Conservation (phyloP, 2,797 vertebrate genomes). For the Carcharodon carcharias region DNA sequence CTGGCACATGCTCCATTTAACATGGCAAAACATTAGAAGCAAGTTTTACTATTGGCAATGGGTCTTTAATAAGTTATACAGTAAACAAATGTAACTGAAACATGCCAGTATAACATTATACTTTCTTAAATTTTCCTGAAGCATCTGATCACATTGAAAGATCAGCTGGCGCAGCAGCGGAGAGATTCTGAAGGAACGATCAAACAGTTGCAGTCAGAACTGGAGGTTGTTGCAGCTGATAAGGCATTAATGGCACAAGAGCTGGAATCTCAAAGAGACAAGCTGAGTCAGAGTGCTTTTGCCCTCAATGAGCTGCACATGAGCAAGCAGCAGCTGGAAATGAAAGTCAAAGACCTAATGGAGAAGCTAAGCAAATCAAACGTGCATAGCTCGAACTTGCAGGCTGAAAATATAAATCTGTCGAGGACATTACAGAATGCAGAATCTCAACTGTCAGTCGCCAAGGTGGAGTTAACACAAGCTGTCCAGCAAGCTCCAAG, state of each 20-base stretch:
- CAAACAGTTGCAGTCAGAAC: slow-evolving; percentile 58
- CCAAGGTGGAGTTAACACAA: slow-evolving; percentile 52
- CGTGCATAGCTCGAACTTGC: slow-evolving; percentile 54
- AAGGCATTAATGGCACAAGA: slow-evolving; percentile 61
- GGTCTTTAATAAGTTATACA: not conserved
- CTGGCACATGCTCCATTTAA: not conserved
- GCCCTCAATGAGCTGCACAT: slow-evolving; percentile 74
- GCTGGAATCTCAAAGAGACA: slow-evolving; percentile 66
- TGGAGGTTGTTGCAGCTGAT: slow-evolving; percentile 57
- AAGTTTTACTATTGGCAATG: not conserved
- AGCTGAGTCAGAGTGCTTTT: slow-evolving; percentile 68
- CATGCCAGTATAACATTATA: slow-evolving; percentile 39
- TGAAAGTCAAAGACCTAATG: slow-evolving; percentile 62
- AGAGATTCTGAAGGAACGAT: slow-evolving; percentile 61
- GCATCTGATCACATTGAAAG: slow-evolving; percentile 84
- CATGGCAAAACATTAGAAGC: not conserved
- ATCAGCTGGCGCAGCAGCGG: slow-evolving; percentile 72
- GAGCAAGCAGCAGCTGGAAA: slow-evolving; percentile 70
- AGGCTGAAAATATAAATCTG: slow-evolving; percentile 61
- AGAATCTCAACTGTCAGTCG: slow-evolving; percentile 60
- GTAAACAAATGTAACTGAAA: not conserved
- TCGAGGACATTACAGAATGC: slow-evolving; percentile 61
- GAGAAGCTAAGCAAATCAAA: slow-evolving; percentile 66
- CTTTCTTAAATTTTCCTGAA: slow-evolving; percentile 51
- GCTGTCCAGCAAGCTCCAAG: slow-evolving; percentile 46